A percentile compares a stretch with the other conserved stretches of the same genome.
Evolutionary conservation across 2,113 vertebrate genomes (phyloP).

Genomic region (Psilopsiagon aymara): DNA sequence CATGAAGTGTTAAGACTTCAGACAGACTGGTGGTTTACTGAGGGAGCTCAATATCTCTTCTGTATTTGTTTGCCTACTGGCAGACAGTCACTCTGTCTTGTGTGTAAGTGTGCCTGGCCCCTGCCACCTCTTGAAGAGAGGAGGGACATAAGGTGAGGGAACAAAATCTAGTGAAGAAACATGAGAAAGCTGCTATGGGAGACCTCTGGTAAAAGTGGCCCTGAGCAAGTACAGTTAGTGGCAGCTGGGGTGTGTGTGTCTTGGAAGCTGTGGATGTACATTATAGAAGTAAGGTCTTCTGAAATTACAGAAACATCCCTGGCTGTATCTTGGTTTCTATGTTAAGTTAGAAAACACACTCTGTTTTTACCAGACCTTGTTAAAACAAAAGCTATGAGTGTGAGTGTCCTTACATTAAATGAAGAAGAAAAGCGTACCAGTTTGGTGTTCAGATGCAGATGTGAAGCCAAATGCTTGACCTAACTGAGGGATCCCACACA

Average conservation of each 20-base stretch:
- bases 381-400: not conserved
- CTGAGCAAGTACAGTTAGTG: not conserved
- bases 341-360: not conserved
- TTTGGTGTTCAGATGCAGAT: not conserved
- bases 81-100: not conserved
- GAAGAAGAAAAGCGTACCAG: not conserved
- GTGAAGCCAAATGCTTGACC: not conserved
- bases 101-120: not conserved
- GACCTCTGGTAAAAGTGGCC: not conserved
- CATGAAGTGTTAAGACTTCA: not conserved
- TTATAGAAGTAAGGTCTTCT: not conserved
- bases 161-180: not conserved
- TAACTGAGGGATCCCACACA: fast-evolving
- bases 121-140: not conserved
- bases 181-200: not conserved
- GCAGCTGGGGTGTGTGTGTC: not conserved
- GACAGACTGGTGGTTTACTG: not conserved
- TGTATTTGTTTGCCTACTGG: not conserved
- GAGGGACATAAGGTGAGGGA: not conserved
- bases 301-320: not conserved
- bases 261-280: not conserved
- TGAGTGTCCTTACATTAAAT: too few relatives aligned
- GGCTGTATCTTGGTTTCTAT: not conserved
- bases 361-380: not conserved
- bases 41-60: not conserved